Conservation (phyloP, 2,888 invertebrate genomes). For the Pollenia angustigena region DNA sequence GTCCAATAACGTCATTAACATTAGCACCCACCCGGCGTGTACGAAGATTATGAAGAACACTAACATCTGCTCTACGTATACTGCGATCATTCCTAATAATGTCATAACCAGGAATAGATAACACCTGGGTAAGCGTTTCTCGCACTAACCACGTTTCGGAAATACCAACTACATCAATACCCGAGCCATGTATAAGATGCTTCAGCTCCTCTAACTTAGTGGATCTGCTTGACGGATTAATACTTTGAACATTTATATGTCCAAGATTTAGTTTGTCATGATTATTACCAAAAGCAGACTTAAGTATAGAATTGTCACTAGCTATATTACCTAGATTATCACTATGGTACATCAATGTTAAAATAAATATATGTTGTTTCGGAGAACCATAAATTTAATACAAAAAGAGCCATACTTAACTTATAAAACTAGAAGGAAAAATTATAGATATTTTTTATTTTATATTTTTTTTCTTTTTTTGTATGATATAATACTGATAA, state of each 20-base stretch:
- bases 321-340: background rate
- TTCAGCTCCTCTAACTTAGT: constrained; percentile 11
- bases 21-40: too few relatives aligned
- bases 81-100: constrained; percentile 4
- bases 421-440: background rate
- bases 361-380: background rate
- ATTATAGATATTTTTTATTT: background rate
- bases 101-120: constrained; percentile 1
- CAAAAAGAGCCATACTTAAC: background rate
- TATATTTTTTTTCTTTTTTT: too few relatives aligned
- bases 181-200: background rate
- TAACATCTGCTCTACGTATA: background rate
- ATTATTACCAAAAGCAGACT: too few relatives aligned
- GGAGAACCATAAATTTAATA: background rate
- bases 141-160: background rate
- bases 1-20: too few relatives aligned
- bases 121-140: background rate
- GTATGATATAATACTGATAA: too few relatives aligned
- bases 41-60: too few relatives aligned
- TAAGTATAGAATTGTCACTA: background rate
- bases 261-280: background rate
- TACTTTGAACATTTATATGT: constrained; percentile 21
- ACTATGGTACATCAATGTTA: constrained; percentile 7
- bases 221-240: background rate
- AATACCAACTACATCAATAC: background rate